Percentiles rank a stretch among this genome's conserved stretches.
Evolutionary conservation across 2,797 vertebrate genomes (phyloP).

Genomic region (Spatula clypeata): DNA sequence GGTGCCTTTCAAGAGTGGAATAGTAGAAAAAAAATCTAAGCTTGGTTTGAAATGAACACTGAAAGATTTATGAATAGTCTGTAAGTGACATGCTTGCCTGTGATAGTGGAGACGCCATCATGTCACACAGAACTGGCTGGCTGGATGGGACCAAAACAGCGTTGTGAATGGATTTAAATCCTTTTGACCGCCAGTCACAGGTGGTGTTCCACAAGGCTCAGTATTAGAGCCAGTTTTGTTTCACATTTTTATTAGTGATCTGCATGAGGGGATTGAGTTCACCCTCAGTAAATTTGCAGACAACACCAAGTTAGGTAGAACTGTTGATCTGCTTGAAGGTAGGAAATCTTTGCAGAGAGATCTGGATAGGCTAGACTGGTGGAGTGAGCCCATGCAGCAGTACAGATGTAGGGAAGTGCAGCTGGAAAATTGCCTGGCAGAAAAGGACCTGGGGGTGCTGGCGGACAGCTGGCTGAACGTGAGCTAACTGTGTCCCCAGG

Average conservation of each 20-base stretch:
- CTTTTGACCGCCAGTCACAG: not conserved
- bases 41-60: not conserved
- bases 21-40: not conserved
- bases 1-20: not conserved
- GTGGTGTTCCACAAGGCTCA: not conserved
- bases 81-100: not conserved
- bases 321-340: not conserved
- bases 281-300: not conserved
- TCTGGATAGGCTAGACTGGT: not conserved
- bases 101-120: not conserved
- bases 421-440: not conserved
- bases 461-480: no score
- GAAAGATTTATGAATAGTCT: not conserved
- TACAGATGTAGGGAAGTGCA: no score
- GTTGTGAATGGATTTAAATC: not conserved
- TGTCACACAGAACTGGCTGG: not conserved
- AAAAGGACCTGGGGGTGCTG: not conserved
- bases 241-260: not conserved
- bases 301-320: not conserved
- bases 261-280: not conserved
- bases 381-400: not conserved
- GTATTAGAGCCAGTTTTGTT: not conserved
- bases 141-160: not conserved
- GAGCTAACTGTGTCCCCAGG: no score
- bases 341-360: not conserved